These are phyloP conservation scores for Darevskia mixta DNA, from an alignment of 2,797 vertebrate genomes.

Conservation along the genomic window DNA sequence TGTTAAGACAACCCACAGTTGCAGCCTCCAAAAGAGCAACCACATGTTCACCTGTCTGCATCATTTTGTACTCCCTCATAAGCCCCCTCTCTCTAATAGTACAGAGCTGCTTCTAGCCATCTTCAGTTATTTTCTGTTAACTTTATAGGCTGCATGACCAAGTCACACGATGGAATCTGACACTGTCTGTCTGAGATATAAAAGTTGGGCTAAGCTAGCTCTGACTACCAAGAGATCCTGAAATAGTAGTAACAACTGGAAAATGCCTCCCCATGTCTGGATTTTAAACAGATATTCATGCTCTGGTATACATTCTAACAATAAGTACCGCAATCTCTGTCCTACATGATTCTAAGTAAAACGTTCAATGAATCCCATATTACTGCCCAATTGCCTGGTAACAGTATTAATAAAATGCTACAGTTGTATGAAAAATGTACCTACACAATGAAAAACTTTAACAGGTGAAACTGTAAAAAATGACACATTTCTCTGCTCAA, in stretches of 20 bases:
- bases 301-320: neutral
- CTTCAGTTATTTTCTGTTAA: neutral
- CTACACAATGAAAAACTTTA: neutral
- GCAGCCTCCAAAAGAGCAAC: neutral
- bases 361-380: neutral
- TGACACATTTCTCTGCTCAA: neutral
- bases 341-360: neutral
- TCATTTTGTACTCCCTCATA: neutral
- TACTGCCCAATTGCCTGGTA: neutral
- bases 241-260: neutral
- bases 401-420: neutral
- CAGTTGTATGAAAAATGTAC: neutral
- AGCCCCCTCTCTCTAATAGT: neutral
- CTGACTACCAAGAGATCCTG: neutral
- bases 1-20: neutral
- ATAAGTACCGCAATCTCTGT: neutral
- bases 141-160: neutral
- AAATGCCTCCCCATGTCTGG: neutral
- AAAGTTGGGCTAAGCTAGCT: neutral
- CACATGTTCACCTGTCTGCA: neutral
- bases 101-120: neutral
- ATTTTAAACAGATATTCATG: neutral
- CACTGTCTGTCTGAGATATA: neutral
- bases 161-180: neutral
- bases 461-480: neutral